A percentile compares a stretch with the other conserved stretches of the same genome.
Evolutionary conservation across 2,888 invertebrate species (phyloP).

Genomic region (Seladonia tumulorum): DNA sequence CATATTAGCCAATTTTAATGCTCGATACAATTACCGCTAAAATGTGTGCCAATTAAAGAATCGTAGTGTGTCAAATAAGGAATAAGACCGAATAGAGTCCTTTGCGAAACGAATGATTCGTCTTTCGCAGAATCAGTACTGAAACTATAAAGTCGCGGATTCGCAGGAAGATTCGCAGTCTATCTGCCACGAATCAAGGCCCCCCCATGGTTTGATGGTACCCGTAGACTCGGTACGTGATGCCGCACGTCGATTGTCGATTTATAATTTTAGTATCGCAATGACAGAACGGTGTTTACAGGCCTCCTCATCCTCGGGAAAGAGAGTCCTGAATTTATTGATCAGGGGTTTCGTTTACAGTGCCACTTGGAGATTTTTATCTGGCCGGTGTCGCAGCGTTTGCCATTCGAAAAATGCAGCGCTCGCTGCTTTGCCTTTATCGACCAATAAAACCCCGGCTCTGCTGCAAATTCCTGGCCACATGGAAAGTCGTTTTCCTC

Average conservation of each 20-base stretch:
- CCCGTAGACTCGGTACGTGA: constrained; percentile 28
- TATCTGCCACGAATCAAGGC: neutral
- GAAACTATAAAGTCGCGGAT: neutral
- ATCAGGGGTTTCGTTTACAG: constrained; percentile 57
- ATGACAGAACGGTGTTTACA: constrained; percentile 55
- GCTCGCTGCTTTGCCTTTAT: constrained; percentile 61
- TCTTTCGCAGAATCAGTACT: neutral
- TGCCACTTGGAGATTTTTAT: constrained; percentile 58
- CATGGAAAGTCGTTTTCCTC: constrained; percentile 48
- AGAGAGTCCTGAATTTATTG: constrained; percentile 56
- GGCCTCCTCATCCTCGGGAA: constrained; percentile 2
- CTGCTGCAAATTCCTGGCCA: constrained; percentile 74
- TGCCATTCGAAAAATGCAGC: constrained; percentile 58
- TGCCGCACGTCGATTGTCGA: constrained; percentile 55
- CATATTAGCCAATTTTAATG: no score
- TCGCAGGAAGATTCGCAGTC: neutral
- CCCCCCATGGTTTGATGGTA: neutral
- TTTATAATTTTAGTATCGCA: constrained; percentile 64
- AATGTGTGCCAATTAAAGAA: neutral
- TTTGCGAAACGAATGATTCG: neutral
- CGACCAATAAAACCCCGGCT: constrained; percentile 68
- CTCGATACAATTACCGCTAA: no score
- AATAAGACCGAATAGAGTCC: neutral
- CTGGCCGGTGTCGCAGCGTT: constrained; percentile 42
- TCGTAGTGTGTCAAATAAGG: neutral